Evolutionary conservation across 2,888 invertebrate species (phyloP).

Genomic region (Pterobdella sp.): DNA sequence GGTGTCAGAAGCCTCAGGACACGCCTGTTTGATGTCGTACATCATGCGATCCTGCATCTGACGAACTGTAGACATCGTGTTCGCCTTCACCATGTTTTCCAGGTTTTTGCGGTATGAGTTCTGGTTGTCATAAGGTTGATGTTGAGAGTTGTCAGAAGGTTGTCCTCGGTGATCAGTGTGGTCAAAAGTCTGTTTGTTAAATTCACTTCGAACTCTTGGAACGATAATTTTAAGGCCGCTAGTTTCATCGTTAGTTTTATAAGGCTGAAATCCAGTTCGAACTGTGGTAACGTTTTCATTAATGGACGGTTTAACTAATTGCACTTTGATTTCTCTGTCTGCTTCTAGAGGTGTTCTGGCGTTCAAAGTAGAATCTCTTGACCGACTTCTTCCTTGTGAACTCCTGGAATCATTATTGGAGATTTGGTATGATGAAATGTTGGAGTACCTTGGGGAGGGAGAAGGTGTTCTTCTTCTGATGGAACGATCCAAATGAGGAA

Average conservation of each 20-base stretch:
- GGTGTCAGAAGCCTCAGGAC: slow-evolving; percentile 22
- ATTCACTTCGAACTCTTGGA: background rate
- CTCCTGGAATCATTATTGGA: background rate
- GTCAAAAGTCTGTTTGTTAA: background rate
- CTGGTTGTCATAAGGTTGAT: background rate
- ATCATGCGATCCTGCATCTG: slow-evolving; percentile 26
- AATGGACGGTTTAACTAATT: background rate
- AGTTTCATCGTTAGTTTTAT: background rate
- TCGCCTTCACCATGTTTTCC: background rate
- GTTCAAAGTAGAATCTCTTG: background rate
- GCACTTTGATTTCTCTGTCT: slow-evolving; percentile 6
- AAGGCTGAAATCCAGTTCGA: background rate
- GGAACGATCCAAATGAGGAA: background rate
- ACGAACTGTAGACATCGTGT: slow-evolving; percentile 11
- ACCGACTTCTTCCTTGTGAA: background rate
- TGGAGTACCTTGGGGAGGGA: background rate
- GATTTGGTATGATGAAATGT: background rate
- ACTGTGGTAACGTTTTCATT: background rate
- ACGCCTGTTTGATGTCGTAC: slow-evolving; percentile 16
- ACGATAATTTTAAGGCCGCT: background rate
- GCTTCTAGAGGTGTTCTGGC: background rate
- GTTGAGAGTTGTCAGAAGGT: background rate
- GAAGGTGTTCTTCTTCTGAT: background rate
- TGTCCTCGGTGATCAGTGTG: background rate
- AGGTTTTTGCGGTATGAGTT: background rate